Conservation (phyloP, 2,113 vertebrate genomes). For the Sciurus niger region DNA sequence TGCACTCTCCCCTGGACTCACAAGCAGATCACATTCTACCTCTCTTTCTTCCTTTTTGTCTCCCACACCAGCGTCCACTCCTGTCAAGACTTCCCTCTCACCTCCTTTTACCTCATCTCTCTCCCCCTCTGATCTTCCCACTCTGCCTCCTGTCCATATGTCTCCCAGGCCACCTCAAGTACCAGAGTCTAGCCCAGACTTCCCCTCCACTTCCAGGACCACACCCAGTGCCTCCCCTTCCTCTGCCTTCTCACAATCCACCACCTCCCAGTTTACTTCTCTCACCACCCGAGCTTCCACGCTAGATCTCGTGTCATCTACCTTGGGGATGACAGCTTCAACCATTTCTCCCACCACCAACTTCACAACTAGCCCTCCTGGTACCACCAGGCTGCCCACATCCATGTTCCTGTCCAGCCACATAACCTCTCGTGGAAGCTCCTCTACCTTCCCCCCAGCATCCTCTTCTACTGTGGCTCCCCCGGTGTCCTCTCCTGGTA, state of each 20-base stretch:
- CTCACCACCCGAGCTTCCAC: neutral
- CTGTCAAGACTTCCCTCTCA: accelerated
- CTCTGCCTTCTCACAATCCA: neutral
- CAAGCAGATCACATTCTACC: accelerated
- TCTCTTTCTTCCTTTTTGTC: accelerated
- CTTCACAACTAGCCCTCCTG: neutral
- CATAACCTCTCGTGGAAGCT: accelerated
- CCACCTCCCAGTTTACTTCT: neutral
- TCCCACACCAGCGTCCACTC: accelerated
- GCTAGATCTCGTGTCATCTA: neutral
- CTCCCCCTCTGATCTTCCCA: accelerated
- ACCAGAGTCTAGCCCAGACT: accelerated
- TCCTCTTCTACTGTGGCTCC: accelerated
- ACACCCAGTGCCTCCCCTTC: accelerated
- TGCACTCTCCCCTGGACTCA: accelerated
- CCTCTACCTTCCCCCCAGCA: accelerated
- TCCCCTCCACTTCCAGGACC: neutral
- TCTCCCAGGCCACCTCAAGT: accelerated
- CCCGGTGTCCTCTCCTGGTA: neutral
- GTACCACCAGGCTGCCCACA: accelerated
- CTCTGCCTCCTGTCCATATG: accelerated
- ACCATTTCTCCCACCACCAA: neutral
- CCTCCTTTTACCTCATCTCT: accelerated
- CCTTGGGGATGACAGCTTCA: neutral
- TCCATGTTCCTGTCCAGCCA: neutral